Evolutionary conservation across 2,888 invertebrate species (phyloP), one percentile per base, ranked within the genome.

Genomic region (Caenorhabditis plicata): DNA sequence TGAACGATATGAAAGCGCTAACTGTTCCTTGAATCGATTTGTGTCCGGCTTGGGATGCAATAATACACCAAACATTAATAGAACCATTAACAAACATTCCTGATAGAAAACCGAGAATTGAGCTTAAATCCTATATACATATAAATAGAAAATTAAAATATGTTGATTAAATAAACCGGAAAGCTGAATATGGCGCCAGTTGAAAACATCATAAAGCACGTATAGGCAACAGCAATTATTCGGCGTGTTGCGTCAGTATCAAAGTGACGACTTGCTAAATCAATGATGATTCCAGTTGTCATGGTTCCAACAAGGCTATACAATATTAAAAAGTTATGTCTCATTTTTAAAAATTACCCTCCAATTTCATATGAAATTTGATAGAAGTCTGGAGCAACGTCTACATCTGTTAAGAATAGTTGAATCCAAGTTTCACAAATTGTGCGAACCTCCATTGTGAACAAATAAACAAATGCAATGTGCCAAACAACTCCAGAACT

Each of bases 371-470:
- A 66, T 5, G 60, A 53, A 35, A 62, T 49, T 54, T 66, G 61
- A 41, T 61, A 63, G n/a, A 47, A 60, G n/a, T 58, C 56, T 4
- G 67, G 40, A 1, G 64, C 49, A 17, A 63, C 33, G 32, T 60
- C 25, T 15, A 36, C 40, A 17, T 65, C 64, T 29, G 55, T 57
- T 5, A 53, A 40, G 46, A 46, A 68, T 22, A 72, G 31, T 31
- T 69, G 72, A 15, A 72, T 53, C 72, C 72, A 72, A 5, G 69
- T 64, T 33, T 72, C 72, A 25, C 58, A 54, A 23, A 70, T 65
- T 11, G 69, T 66, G 7, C 71, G 55, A 39, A 70, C 67, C 61
- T 62, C 53, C 55, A 62, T 55, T 4, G 61, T 53, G 51, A 61
- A 61, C 17, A 61, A 35, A 35, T 61, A 61, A 27, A 61, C 51